Conservation (phyloP, 2,113 vertebrate genomes). For the Lophochroa leadbeateri region DNA sequence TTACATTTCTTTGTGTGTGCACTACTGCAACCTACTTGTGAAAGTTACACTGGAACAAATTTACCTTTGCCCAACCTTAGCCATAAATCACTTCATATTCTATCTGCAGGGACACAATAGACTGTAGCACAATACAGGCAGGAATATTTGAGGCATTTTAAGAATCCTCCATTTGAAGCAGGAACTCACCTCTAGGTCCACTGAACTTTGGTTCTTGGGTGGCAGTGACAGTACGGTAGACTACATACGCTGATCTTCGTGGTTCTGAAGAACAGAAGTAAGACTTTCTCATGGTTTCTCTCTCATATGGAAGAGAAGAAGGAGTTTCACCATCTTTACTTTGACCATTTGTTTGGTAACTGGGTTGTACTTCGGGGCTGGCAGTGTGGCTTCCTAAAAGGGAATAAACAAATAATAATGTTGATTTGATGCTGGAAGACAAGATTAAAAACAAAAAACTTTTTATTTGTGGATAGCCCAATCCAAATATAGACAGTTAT, state of each 20-base stretch:
- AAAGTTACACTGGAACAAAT: neutral
- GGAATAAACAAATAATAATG: neutral
- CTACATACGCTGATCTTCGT: neutral
- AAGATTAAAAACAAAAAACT: neutral
- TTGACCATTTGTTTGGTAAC: neutral
- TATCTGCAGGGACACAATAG: neutral
- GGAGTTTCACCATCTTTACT: neutral
- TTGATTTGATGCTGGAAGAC: neutral
- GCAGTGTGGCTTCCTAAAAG: slow-evolving; percentile 39
- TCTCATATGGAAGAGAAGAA: neutral
- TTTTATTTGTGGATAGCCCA: neutral
- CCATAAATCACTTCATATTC: neutral
- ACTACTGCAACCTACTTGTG: neutral
- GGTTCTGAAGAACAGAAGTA: neutral
- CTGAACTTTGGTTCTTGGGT: neutral
- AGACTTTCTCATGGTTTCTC: neutral
- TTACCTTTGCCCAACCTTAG: too few relatives aligned
- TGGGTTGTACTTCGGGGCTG: neutral
- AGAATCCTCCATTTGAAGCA: neutral
- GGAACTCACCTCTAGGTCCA: neutral
- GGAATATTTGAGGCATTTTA: neutral
- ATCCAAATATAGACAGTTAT: neutral
- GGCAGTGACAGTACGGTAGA: neutral
- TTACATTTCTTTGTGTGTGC: neutral
- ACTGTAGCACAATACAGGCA: neutral